Evolutionary conservation across 1,140 invertebrate species (phyloP).

Genomic region (Melanaphis sacchari): DNA sequence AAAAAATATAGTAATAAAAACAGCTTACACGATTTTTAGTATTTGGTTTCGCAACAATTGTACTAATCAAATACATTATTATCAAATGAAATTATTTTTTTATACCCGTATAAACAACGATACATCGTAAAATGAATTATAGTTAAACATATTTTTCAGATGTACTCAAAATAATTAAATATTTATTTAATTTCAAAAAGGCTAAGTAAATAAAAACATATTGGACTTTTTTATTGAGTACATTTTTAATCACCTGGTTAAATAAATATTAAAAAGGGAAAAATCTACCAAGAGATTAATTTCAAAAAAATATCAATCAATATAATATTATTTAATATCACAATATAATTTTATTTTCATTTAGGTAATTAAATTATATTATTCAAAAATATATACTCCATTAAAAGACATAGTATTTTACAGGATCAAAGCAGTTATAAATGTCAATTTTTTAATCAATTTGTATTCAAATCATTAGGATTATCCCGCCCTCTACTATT

Average conservation of each 20-base stretch:
- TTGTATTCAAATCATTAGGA: neutral
- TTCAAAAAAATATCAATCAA: neutral
- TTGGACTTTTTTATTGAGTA: neutral
- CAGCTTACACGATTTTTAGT: neutral
- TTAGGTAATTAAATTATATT: neutral
- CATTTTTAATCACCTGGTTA: neutral
- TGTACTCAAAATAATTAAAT: neutral
- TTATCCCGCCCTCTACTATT: neutral
- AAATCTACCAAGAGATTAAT: neutral
- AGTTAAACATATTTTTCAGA: neutral
- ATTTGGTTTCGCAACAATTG: neutral
- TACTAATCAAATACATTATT: neutral
- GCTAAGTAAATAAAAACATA: neutral
- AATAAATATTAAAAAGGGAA: neutral
- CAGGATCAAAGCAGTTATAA: neutral
- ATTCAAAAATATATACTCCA: neutral
- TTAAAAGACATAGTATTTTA: neutral
- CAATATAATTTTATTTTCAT: neutral
- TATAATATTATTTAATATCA: neutral
- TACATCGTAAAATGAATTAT: neutral
- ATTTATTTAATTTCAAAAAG: conserved; percentile 7
- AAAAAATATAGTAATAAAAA: neutral
- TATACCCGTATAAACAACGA: neutral
- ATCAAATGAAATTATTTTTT: neutral
- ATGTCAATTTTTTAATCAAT: neutral